Conservation (phyloP, 2,888 invertebrate genomes). For the Cyrtodaria siliqua region DNA sequence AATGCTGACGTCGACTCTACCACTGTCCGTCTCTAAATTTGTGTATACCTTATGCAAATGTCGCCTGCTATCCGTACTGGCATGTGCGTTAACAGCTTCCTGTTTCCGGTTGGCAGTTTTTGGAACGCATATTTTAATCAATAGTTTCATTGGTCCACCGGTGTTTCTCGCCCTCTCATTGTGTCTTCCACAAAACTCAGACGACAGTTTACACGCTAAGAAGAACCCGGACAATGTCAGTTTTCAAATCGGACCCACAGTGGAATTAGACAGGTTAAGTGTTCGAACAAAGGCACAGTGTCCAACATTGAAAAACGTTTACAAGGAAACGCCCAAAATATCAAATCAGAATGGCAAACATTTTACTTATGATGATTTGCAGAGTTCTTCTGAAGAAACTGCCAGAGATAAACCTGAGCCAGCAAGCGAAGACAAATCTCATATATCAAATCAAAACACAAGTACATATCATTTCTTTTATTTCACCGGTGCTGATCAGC, state of each 20-base stretch:
- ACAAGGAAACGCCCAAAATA: too few relatives aligned
- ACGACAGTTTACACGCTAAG: too few relatives aligned
- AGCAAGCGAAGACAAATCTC: too few relatives aligned
- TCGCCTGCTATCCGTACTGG: constrained; percentile 64
- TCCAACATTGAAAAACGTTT: too few relatives aligned
- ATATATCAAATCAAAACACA: too few relatives aligned
- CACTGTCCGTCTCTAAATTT: constrained; percentile 72
- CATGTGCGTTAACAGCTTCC: constrained; percentile 69
- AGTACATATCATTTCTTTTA: too few relatives aligned
- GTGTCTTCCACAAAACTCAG: constrained; percentile 6
- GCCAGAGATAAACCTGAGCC: too few relatives aligned
- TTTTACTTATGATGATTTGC: too few relatives aligned
- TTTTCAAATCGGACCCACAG: constrained; percentile 11
- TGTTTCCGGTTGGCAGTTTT: constrained; percentile 72
- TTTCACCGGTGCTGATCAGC: too few relatives aligned
- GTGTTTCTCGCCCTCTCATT: constrained; percentile 61
- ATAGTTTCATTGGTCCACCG: constrained; percentile 76
- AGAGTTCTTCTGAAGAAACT: too few relatives aligned
- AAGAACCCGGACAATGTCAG: background rate
- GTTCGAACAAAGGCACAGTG: too few relatives aligned
- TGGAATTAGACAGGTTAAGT: too few relatives aligned
- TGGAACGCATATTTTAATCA: constrained; percentile 79
- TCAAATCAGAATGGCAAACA: constrained; percentile 16
- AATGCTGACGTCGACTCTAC: constrained; percentile 68
- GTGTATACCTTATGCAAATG: constrained; percentile 60